Base-by-base conservation (phyloP, 2,113 vertebrate genomes). In the Atlantisia rogersi region DNA sequence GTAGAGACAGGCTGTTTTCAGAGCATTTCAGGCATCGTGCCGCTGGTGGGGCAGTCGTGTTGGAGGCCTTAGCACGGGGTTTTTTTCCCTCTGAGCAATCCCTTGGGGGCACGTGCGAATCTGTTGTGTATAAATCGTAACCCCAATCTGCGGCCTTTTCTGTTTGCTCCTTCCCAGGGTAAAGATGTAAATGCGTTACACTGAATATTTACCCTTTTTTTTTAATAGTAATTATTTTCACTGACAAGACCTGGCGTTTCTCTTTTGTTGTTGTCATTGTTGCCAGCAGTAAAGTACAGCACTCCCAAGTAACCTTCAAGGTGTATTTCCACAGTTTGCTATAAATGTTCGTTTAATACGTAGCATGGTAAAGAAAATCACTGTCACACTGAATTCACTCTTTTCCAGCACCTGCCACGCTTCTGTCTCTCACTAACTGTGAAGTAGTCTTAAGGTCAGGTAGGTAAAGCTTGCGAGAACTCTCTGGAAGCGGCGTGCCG, bases 281-380 rank as follows among this genome's bases (percentile, higher is more conserved):
- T 88, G 93, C 86, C 92, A 76, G 95, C 70, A 0, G 90, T 67
- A 12, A 69, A 87, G 86, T 63, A 29, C 74, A 62, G 77, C 80
- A 82, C 62, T 78, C 60, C 83, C 42, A 11, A 42, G 68, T 82
- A 87, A 75, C 73, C 79, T 42, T 77, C 14, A 32, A 69, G 65
- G 25, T 73, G 86, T 86, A 42, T 93, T 88, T 82, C 75, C 95
- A 92, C 78, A 26, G 29, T 75, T 96, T 50, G 86, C 91, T 83
- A 3, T 90, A 69, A 71, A 56, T 85, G 80, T 89, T 80, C 79
- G 82, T 93, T 94, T 73, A 69, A 65, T n/a, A 32, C 55, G 93
- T 94, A 87, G 93, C 84, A 94, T 91, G 92, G 94, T 80, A 92
- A 60, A 60, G 62, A 89, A 83, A 64, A 68, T 82, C 53, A 81